These are phyloP conservation scores for Equus przewalskii DNA, from an alignment of 2,113 vertebrate genomes.

Conservation along the genomic window DNA sequence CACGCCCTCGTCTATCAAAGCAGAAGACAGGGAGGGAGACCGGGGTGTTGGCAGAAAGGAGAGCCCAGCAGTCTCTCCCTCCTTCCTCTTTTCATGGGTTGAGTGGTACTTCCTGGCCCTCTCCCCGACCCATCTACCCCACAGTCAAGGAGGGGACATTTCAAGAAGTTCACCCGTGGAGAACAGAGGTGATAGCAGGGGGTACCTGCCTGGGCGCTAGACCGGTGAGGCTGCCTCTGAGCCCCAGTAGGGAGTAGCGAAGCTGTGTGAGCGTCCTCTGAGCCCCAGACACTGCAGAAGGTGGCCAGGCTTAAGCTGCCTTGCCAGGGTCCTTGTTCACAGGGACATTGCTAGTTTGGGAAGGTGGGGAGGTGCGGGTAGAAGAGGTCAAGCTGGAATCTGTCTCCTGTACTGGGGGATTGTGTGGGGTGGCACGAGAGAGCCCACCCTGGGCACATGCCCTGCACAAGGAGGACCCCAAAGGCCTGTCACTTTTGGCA, in stretches of 20 bases:
- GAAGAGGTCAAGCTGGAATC: neutral
- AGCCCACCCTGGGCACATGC: neutral
- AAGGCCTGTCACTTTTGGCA: neutral
- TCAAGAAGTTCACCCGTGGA: neutral
- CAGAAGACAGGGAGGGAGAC: neutral
- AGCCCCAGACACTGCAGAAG: neutral
- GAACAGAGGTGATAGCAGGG: neutral
- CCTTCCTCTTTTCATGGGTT: neutral
- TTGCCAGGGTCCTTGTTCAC: neutral
- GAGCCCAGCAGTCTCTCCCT: neutral
- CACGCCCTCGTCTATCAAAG: too few relatives aligned
- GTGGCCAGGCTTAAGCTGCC: neutral
- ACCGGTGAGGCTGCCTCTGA: neutral
- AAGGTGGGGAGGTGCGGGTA: neutral
- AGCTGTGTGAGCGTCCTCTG: neutral
- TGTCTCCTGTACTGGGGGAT: neutral
- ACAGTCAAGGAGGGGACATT: neutral
- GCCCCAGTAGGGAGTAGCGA: neutral
- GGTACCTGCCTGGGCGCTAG: neutral
- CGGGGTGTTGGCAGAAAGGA: neutral
- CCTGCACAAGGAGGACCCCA: neutral
- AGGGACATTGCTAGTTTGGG: neutral
- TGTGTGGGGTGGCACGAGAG: neutral
- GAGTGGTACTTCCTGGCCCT: neutral
- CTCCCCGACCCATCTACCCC: neutral